Base-by-base conservation (phyloP, 92 coral and sea anemone species). In the Plumapathes pennacea region DNA sequence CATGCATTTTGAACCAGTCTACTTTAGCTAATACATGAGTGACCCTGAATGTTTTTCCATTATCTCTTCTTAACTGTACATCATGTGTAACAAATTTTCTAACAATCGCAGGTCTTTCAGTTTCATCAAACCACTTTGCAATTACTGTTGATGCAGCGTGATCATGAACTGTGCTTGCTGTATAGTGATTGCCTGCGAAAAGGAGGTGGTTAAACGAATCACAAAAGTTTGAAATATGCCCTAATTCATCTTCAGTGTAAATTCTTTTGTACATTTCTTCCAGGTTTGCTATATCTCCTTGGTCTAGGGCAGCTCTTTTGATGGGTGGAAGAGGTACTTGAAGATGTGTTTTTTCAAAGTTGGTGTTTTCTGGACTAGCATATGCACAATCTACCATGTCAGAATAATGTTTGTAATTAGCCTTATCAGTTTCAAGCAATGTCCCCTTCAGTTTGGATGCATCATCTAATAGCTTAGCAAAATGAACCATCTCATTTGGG, bases 1-100 rank as follows among this genome's bases (percentile, higher is more conserved):
- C 66, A 29, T 74, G 67, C 10, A 15, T 43, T 48, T 28, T 54
- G 30, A 53, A 60, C 83, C 83, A 76, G n/a, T 57, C 67, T 17
- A 76, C 83, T 22, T 59, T 50, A 17, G 76, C 82, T 5, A 76
- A 66, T 15, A 66, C 26, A 76, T 46, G 72, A 24, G 75, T 76
- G 10, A 76, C 24, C 22, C 55, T 48, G 42, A 20, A 17, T 37
- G 42, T 39, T 37, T 64, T 74, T 12, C 61, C 46, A 37, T 6
- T 31, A 34, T 34, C 67, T 8, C 46, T 29, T 5, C 25, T 27
- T 22, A 64, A 4, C 4, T 37, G 42, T 25, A 64, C 64, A 56
- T 74, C 74, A 46, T 64, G 27, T 0, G 34, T n/a, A 4, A 74
- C 25, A 58, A 74, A 74, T 19, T 58, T 47, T 24, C 61, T 57